Base-by-base conservation (phyloP, 2,888 invertebrate genomes). In the Dioctria linearis region DNA sequence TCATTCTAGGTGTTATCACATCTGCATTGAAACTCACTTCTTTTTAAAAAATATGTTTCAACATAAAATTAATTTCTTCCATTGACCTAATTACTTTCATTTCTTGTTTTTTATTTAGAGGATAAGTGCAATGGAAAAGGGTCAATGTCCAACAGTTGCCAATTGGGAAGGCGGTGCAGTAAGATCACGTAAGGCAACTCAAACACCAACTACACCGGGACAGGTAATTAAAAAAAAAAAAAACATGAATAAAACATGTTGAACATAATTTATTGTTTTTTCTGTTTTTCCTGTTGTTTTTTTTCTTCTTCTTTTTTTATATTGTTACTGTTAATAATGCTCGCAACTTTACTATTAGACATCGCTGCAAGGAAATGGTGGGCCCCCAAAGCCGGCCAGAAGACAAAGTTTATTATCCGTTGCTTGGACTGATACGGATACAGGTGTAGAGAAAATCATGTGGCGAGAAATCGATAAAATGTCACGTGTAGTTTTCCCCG, bases 381-480 rank as follows among this genome's bases (percentile, higher is more conserved):
- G 89, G 40, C 89, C 89, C 13, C 89, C 88, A 2, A 89, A 89
- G 80, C 87, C 89, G 3, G 87, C 86, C 0, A 85, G 89, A 4
- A 86, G 89, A 0, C 89, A 89, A 84, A 89, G 89, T 82, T 83
- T 89, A 13, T 83, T 89, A 4, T 90, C 92, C 86, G 92, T 92
- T 40, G 92, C 92, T 80, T 92, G 92, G 92, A 87, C 92, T 81
- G 92, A 92, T 84, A 91, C 91, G 83, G 92, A 93, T 84, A 92
- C 92, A 0, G 94, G 94, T 3, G 92, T 93, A 85, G 93, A 93
- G 84, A 92, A 93, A 84, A 92, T 94, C n/a, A 90, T 94, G 84
- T 95, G 95, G 92, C 91, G 93, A 79, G 93, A 94, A 90, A 94
- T 95, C 82, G 95, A 95, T 88, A 92, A 93, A 85, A 90, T 94